Conservation (phyloP, 1,140 invertebrate species). For the Cylas formicarius region DNA sequence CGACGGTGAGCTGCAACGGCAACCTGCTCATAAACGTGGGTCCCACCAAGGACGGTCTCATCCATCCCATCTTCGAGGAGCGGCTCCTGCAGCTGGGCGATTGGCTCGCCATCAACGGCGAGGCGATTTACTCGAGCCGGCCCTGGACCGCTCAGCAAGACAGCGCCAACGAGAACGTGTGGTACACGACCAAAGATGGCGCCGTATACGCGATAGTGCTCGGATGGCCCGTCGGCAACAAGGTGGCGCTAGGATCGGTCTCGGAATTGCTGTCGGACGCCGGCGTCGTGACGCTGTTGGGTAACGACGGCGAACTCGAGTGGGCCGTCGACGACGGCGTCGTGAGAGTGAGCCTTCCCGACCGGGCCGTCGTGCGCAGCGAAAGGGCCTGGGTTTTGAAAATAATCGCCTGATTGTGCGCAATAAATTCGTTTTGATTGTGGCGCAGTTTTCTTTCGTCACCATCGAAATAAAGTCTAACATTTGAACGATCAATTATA, state of each 20-base stretch:
- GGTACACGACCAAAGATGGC: constrained; percentile 55
- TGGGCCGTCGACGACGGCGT: constrained; percentile 12
- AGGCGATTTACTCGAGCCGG: constrained; percentile 74
- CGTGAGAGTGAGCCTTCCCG: constrained; percentile 31
- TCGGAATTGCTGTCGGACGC: constrained; percentile 33
- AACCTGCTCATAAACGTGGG: constrained; percentile 88
- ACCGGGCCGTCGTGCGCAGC: constrained; percentile 29
- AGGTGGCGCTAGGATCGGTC: constrained; percentile 46
- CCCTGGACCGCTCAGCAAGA: constrained; percentile 83
- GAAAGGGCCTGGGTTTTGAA: constrained; percentile 37
- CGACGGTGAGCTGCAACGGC: constrained; percentile 80
- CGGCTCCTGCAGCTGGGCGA: constrained; percentile 62
- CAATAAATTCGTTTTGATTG: too few species aligned
- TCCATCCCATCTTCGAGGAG: constrained; percentile 84
- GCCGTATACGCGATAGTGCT: constrained; percentile 58
- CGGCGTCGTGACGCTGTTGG: constrained; percentile 41
- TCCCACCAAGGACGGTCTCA: constrained; percentile 82
- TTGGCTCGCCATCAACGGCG: constrained; percentile 80
- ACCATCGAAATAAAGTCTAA: too few species aligned
- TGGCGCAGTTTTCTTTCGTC: too few species aligned
- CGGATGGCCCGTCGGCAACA: constrained; percentile 55
- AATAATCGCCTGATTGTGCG: too few species aligned
- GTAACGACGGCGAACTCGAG: constrained; percentile 31
- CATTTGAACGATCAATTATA: too few species aligned
- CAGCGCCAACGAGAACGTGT: constrained; percentile 58